Conservation (phyloP, 2,113 vertebrate species). For the Spea multiplicata region DNA sequence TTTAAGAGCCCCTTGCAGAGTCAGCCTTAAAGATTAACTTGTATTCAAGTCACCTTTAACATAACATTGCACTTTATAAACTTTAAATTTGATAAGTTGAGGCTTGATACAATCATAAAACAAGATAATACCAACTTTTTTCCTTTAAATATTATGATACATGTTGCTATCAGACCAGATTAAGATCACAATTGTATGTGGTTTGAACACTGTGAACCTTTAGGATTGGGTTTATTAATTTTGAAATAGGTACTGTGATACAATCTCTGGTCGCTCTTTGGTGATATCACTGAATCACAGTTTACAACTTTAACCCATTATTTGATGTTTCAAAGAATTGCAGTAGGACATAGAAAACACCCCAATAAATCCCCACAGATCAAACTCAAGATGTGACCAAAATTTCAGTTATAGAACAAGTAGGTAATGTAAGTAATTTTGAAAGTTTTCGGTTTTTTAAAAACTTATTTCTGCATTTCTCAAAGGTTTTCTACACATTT, state of each 20-base stretch:
- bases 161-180: slow-evolving; percentile 66
- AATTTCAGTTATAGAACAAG: neutral
- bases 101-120: slow-evolving; percentile 61
- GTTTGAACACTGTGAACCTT: slow-evolving; percentile 64
- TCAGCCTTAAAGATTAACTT: no score
- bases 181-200: slow-evolving; percentile 67
- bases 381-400: neutral
- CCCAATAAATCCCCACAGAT: neutral
- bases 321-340: neutral
- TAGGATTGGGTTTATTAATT: slow-evolving; percentile 61
- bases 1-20: no score
- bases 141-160: slow-evolving; percentile 70
- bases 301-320: slow-evolving; percentile 23
- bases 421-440: no score
- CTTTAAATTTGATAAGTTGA: slow-evolving; percentile 57
- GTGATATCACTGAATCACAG: slow-evolving; percentile 50
- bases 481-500: no score
- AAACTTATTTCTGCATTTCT: no score
- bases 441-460: no score
- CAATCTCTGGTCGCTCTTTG: slow-evolving; percentile 48
- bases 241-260: slow-evolving; percentile 55
- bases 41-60: slow-evolving; percentile 58
- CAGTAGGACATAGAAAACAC: no score
- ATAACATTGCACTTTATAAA: slow-evolving; percentile 57
- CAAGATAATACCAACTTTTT: slow-evolving; percentile 66